Evolutionary conservation across 2,888 invertebrate species (phyloP), one percentile per base, ranked within the genome.

Genomic region (Polylopha cassiicola): DNA sequence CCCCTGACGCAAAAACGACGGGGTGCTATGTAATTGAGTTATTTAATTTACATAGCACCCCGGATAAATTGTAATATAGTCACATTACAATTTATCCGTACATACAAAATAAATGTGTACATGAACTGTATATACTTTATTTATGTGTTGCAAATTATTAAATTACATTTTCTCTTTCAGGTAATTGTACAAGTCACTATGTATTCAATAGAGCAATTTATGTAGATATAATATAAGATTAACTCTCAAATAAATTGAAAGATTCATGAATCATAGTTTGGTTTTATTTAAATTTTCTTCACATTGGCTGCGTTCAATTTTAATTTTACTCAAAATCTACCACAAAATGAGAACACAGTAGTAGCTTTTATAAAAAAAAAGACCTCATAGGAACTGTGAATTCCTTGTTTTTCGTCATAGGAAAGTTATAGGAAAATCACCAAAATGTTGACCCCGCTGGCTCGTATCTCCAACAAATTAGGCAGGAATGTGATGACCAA

Each of bases 401-500:
- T 15, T 14, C 4, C 28, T 21, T 23, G 16, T 30, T 37, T 51
- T 50, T 47, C 33, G 33, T 18, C 16, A 33, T 33, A 47, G 50
- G 46, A 47, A 46, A 34, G 13, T 20, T 31, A 44, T 13, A 18
- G 21, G 4, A 15, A 47, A 50, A 49, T 48, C 43, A 45, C 39
- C 55, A 79, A 72, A 64, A 85, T 85, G 85, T 54, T 77, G 43
- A 65, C 68, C 48, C 73, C 82, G 21, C 46, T 84, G 39, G 65
- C 78, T 52, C 79, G 85, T 52, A 60, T 74, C 39, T 73, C 74
- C 21, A 84, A 70, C 56, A 73, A 61, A 48, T 53, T 82, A 21
- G 78, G 84, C 48, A 79, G 74, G 46, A 81, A 82, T 75, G 75
- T 78, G 45, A 69, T 84, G 66, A 74, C 70, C 44, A 79, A 67